These are phyloP conservation scores for Callopanchax toddi DNA, from an alignment of 2,113 vertebrate genomes.

Conservation along the genomic window DNA sequence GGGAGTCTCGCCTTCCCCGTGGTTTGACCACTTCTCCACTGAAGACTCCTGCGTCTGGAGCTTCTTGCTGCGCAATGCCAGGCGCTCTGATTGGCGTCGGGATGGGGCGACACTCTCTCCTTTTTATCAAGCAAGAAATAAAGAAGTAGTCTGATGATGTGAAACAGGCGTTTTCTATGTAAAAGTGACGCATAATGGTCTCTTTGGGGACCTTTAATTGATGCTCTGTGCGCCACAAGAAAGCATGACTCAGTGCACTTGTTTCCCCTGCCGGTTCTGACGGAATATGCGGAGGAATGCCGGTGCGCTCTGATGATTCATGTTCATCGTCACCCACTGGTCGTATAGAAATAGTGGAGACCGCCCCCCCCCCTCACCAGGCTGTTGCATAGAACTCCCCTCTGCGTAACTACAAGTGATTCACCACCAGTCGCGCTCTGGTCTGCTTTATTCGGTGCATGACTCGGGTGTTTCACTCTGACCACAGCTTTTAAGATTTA, in stretches of 20 bases:
- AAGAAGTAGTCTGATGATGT: not conserved
- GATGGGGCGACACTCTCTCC: constrained; percentile 11
- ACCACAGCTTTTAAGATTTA: too few species aligned
- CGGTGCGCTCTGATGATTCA: constrained; percentile 64
- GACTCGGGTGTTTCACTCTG: not conserved
- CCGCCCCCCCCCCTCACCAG: not conserved
- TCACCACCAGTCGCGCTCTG: too few species aligned
- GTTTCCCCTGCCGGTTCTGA: constrained; percentile 17
- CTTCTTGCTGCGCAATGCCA: constrained; percentile 55
- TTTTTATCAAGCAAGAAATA: constrained; percentile 13
- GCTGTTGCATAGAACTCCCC: too few species aligned
- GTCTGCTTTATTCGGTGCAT: too few species aligned
- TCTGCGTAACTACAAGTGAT: too few species aligned
- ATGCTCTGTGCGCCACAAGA: not conserved
- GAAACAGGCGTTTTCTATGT: not conserved
- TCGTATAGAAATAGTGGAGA: constrained; percentile 28
- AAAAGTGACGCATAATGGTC: not conserved
- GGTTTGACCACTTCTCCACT: constrained; percentile 75
- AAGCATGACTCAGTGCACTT: not conserved
- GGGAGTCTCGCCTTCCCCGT: constrained; percentile 38
- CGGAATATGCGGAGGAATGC: constrained; percentile 58
- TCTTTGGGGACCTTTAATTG: too few species aligned
- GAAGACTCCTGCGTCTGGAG: constrained; percentile 57
- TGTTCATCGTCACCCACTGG: constrained; percentile 61
- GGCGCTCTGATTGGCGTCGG: constrained; percentile 11